Conservation (phyloP, 1,140 invertebrate genomes). For the Zaprionus lachaisei region DNA sequence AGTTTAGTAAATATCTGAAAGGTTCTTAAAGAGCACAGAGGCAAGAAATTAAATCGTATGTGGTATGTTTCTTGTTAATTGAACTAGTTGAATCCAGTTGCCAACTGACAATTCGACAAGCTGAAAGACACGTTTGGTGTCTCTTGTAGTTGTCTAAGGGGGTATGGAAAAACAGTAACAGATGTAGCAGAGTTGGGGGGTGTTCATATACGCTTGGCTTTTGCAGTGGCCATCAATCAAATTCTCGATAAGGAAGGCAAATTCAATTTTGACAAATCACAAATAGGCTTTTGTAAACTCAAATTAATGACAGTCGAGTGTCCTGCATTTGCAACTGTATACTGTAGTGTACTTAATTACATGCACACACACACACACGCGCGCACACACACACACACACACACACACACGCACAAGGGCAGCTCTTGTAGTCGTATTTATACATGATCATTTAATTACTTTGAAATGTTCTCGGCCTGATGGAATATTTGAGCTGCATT, state of each 20-base stretch:
- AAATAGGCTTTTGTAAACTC: constrained; percentile 77
- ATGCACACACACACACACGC: constrained; percentile 32
- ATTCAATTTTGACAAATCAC: constrained; percentile 82
- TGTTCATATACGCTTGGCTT: constrained; percentile 17
- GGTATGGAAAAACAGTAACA: constrained; percentile 16
- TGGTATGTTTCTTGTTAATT: constrained; percentile 21
- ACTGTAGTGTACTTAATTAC: constrained; percentile 60
- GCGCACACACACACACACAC: constrained; percentile 6
- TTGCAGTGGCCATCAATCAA: constrained; percentile 65
- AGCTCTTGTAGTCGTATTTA: constrained; percentile 47
- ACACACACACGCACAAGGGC: constrained; percentile 4
- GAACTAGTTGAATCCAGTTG: constrained; percentile 35
- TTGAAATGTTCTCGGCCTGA: constrained; percentile 56
- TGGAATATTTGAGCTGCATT: constrained; percentile 34
- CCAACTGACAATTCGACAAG: constrained; percentile 27
- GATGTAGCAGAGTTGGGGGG: too few species aligned
- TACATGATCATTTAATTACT: constrained; percentile 65
- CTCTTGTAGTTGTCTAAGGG: constrained; percentile 38
- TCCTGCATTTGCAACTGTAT: background rate
- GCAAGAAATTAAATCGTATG: constrained; percentile 14
- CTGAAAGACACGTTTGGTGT: constrained; percentile 26
- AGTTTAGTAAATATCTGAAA: constrained; percentile 54
- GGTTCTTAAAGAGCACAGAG: background rate
- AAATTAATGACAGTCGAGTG: constrained; percentile 66
- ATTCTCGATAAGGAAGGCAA: constrained; percentile 68